Conservation (phyloP, 92 coral and sea anemone genomes). For the Actinostola sp. region DNA sequence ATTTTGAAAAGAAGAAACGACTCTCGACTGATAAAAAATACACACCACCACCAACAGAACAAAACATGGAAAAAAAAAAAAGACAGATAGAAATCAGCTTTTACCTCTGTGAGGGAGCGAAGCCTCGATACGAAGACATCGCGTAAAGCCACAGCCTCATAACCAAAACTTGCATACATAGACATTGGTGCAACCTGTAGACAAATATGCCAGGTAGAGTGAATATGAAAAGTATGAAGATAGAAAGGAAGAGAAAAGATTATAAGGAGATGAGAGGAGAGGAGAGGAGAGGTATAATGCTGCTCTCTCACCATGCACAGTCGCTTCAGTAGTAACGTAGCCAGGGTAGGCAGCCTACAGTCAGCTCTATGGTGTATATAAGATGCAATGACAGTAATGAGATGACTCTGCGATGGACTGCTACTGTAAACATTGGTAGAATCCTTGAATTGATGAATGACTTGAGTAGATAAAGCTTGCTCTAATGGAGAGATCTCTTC, state of each 20-base stretch:
- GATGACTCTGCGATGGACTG: constrained; percentile 78
- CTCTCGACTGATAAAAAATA: too few species aligned
- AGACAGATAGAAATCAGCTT: too few species aligned
- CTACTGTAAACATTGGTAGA: constrained; percentile 20
- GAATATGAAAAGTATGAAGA: background rate
- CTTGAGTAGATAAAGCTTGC: constrained; percentile 89
- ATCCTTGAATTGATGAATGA: constrained; percentile 78
- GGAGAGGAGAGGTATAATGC: background rate
- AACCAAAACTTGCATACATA: constrained; percentile 95
- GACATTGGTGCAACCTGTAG: constrained; percentile 98
- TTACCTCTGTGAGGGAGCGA: constrained; percentile 83
- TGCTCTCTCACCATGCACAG: constrained; percentile 73
- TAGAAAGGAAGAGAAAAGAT: too few species aligned
- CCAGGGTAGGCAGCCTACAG: constrained; percentile 86
- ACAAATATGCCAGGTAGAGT: too few species aligned
- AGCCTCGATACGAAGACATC: constrained; percentile 86
- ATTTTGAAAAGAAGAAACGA: too few species aligned
- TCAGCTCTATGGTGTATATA: constrained; percentile 84
- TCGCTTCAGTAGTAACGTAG: constrained; percentile 83
- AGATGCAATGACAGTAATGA: constrained; percentile 84
- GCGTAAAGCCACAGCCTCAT: constrained; percentile 80
- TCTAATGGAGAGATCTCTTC: constrained; percentile 90
- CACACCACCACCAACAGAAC: too few species aligned
- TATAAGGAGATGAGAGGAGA: background rate
- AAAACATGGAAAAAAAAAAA: too few species aligned